Evolutionary conservation across 2,888 invertebrate species (phyloP).

Genomic region (Trissolcus brochymenae): DNA sequence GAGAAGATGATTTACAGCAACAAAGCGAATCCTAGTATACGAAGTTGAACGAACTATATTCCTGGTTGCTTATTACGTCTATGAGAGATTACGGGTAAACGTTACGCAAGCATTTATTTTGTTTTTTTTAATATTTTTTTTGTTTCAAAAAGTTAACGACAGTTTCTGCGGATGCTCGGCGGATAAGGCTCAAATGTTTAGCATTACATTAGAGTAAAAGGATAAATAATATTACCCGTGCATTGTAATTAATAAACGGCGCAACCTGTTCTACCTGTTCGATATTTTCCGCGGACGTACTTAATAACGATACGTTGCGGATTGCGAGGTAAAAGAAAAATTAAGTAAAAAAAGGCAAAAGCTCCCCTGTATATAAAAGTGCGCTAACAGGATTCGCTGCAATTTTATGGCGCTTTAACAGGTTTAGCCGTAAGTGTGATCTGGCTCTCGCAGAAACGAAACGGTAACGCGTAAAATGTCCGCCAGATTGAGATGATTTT

Average conservation of each 20-base stretch:
- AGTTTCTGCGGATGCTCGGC: slow-evolving; percentile 50
- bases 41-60: slow-evolving; percentile 43
- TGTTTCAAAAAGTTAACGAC: slow-evolving; percentile 35
- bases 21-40: not conserved
- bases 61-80: slow-evolving; percentile 31
- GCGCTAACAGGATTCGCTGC: slow-evolving; percentile 49
- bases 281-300: slow-evolving; percentile 45
- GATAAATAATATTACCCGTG: slow-evolving; percentile 52
- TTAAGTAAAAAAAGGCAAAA: slow-evolving; percentile 14
- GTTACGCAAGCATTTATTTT: slow-evolving; percentile 52
- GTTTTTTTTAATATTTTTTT: no score
- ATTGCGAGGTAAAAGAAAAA: slow-evolving; percentile 14
- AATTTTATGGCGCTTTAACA: slow-evolving; percentile 53
- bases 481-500: slow-evolving; percentile 40
- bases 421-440: slow-evolving; percentile 47
- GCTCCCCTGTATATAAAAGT: slow-evolving; percentile 34
- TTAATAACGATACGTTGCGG: slow-evolving; percentile 49
- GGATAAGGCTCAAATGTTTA: slow-evolving; percentile 47
- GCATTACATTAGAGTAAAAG: slow-evolving; percentile 43
- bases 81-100: slow-evolving; percentile 20
- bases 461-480: slow-evolving; percentile 48
- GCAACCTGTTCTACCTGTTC: slow-evolving; percentile 51
- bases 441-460: slow-evolving; percentile 40
- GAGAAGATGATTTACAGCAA: not conserved
- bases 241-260: slow-evolving; percentile 54